Conservation (phyloP, 1,140 invertebrate species). For the Bombus affinis region DNA sequence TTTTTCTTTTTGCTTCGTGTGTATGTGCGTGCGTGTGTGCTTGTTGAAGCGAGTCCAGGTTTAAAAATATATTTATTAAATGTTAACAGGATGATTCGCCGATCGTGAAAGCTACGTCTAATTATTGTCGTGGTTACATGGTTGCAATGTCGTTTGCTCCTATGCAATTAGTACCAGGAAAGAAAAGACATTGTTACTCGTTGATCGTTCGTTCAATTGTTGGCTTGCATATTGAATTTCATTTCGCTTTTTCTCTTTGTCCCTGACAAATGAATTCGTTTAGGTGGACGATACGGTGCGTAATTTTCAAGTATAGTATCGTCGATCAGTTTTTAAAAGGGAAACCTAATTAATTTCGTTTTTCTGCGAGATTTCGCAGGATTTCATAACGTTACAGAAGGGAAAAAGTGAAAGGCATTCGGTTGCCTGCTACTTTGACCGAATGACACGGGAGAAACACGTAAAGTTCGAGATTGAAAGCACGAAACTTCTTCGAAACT, state of each 20-base stretch:
- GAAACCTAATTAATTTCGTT: background rate
- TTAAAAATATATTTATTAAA: slow-evolving; percentile 25
- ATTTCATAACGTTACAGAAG: slow-evolving; percentile 1
- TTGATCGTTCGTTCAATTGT: background rate
- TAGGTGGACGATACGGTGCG: too few relatives aligned
- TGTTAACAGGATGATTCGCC: slow-evolving; percentile 10
- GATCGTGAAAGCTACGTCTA: slow-evolving; percentile 29
- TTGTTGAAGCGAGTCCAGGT: background rate
- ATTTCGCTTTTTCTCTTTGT: too few relatives aligned
- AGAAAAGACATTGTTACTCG: background rate
- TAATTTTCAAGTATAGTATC: too few relatives aligned
- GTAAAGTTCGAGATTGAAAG: slow-evolving; percentile 16
- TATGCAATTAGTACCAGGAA: background rate
- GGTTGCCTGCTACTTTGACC: background rate
- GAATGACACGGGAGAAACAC: background rate
- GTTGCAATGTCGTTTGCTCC: slow-evolving; percentile 7
- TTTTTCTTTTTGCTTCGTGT: background rate
- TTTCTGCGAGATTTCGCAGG: background rate
- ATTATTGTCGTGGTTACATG: slow-evolving; percentile 13
- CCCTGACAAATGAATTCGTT: too few relatives aligned
- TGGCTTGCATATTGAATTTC: background rate
- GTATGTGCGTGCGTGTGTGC: too few relatives aligned
- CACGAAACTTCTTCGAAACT: background rate
- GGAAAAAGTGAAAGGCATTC: slow-evolving; percentile 40
- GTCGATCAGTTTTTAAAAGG: too few relatives aligned